These are phyloP conservation scores for Astatotilapia flaviijosephi DNA, from an alignment of 2,113 vertebrate species.

Conservation along the genomic window DNA sequence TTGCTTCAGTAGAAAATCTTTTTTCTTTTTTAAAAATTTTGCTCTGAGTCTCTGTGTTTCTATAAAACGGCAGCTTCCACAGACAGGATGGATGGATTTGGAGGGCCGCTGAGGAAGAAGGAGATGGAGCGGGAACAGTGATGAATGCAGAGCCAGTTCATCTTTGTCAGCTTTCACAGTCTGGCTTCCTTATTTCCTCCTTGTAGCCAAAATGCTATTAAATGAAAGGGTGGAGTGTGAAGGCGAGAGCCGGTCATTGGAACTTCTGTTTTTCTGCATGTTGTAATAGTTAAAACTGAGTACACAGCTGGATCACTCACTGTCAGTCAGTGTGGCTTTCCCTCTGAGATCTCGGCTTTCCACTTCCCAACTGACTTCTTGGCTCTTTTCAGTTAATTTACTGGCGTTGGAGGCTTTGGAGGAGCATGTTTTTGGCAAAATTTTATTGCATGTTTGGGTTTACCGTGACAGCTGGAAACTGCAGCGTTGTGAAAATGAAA, in stretches of 20 bases:
- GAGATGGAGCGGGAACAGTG: neutral
- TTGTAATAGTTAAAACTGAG: neutral
- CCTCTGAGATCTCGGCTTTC: neutral
- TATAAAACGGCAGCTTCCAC: neutral
- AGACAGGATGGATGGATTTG: slow-evolving; percentile 23
- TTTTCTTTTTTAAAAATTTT: neutral
- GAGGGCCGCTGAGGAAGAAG: neutral
- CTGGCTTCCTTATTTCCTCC: neutral
- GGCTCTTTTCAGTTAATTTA: neutral
- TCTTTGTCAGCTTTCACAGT: neutral
- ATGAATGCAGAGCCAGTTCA: neutral
- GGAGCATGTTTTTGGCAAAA: neutral
- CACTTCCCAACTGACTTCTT: neutral
- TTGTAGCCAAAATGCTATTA: neutral
- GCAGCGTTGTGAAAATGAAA: neutral
- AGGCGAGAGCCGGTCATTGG: neutral
- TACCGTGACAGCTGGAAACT: neutral
- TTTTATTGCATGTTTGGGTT: neutral
- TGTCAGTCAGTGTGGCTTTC: neutral
- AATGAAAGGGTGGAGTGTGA: neutral
- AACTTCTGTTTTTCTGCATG: neutral
- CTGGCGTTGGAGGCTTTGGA: neutral
- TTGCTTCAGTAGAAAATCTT: neutral
- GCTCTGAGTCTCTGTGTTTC: neutral
- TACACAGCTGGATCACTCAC: neutral